Percentiles rank a stretch among this genome's conserved stretches.
Evolutionary conservation across 2,888 invertebrate genomes (phyloP).

Genomic region (Halictus ligatus): DNA sequence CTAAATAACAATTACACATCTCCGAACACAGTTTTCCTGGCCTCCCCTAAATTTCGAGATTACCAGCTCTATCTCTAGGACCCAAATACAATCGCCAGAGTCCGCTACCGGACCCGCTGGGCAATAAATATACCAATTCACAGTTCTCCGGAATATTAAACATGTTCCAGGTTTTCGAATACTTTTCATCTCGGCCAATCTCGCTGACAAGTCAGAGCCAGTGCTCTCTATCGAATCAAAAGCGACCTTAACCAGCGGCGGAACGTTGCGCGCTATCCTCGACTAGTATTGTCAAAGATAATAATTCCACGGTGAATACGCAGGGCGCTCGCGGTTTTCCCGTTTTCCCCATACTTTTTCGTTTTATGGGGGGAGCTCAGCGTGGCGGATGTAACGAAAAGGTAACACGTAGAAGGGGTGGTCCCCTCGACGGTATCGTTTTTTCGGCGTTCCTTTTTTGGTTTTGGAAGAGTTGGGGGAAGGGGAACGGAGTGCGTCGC

Average conservation of each 20-base stretch:
- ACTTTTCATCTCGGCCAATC: not conserved
- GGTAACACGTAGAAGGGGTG: not conserved
- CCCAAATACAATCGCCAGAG: not conserved
- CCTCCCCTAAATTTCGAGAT: not conserved
- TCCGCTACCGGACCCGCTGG: not conserved
- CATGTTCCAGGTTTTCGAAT: not conserved
- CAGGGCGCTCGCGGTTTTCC: not conserved
- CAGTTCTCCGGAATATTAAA: not conserved
- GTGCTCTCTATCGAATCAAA: not conserved
- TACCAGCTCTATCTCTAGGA: not conserved
- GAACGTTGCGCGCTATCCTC: not conserved
- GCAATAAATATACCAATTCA: too few relatives aligned
- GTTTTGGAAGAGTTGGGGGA: not conserved
- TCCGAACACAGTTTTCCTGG: not conserved
- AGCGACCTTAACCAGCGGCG: not conserved
- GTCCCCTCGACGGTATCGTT: not conserved
- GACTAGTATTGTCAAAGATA: constrained; percentile 11
- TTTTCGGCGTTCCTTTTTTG: not conserved
- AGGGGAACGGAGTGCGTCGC: constrained; percentile 10
- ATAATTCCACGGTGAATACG: not conserved
- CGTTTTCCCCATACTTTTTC: not conserved
- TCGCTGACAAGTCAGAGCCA: not conserved
- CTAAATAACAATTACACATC: too few relatives aligned
- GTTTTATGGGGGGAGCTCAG: not conserved
- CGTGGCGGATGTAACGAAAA: constrained; percentile 6